These are phyloP conservation scores for Drosophila sulfurigaster DNA, from an alignment of 1,140 invertebrate genomes.

Conservation along the genomic window DNA sequence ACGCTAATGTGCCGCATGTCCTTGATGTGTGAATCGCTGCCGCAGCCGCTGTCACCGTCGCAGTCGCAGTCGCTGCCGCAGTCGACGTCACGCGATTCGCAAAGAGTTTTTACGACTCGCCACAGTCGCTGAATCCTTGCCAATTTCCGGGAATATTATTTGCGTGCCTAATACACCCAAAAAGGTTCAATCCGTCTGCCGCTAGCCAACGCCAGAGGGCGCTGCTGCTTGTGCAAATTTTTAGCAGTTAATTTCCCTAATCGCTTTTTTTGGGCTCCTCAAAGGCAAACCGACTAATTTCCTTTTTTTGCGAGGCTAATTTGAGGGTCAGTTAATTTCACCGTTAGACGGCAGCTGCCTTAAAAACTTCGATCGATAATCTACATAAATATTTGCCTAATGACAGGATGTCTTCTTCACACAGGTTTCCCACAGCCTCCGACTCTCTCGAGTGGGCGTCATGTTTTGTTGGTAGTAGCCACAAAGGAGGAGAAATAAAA, in stretches of 20 bases:
- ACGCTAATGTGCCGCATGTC: slow-evolving; percentile 72
- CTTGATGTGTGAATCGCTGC: slow-evolving; percentile 59
- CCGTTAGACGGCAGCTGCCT: slow-evolving; percentile 41
- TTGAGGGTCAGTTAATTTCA: slow-evolving; percentile 58
- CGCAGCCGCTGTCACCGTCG: slow-evolving; percentile 1
- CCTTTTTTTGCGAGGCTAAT: slow-evolving; percentile 46
- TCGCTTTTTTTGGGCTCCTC: slow-evolving; percentile 30
- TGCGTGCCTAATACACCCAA: slow-evolving; percentile 44
- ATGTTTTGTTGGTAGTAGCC: slow-evolving; percentile 59
- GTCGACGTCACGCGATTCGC: slow-evolving; percentile 61
- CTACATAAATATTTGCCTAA: slow-evolving; percentile 81
- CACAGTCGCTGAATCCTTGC: slow-evolving; percentile 69
- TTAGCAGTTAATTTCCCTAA: slow-evolving; percentile 37
- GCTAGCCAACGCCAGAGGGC: slow-evolving; percentile 72
- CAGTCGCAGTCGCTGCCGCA: slow-evolving; percentile 4
- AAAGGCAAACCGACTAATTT: slow-evolving; percentile 60
- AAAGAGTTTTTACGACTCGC: slow-evolving; percentile 79
- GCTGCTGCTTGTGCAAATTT: slow-evolving; percentile 59
- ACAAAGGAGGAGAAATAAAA: slow-evolving; percentile 10
- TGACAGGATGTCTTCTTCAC: slow-evolving; percentile 70
- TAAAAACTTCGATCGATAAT: slow-evolving; percentile 40
- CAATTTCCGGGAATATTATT: slow-evolving; percentile 81
- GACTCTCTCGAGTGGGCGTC: slow-evolving; percentile 66
- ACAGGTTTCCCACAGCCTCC: slow-evolving; percentile 57
- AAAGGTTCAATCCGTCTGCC: slow-evolving; percentile 20